Conservation (phyloP, 2,888 invertebrate genomes). For the Sminthurinus aureus region DNA sequence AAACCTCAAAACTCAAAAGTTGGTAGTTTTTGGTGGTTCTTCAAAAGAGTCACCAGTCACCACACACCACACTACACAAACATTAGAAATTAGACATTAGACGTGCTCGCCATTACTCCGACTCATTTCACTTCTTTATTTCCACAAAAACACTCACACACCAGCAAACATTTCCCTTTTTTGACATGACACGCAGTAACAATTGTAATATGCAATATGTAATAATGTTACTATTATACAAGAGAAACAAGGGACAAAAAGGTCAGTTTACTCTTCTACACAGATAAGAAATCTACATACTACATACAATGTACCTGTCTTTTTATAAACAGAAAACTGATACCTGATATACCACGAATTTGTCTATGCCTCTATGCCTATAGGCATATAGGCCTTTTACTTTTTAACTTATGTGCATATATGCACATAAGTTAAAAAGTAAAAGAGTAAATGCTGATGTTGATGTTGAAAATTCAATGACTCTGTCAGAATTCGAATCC, state of each 20-base stretch:
- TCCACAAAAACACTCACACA: not conserved
- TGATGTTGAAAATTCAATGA: not conserved
- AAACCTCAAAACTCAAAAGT: not conserved
- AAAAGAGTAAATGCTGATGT: too few relatives aligned
- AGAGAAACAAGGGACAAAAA: not conserved
- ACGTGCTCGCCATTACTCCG: not conserved
- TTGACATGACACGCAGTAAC: too few relatives aligned
- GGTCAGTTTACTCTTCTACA: constrained; percentile 1
- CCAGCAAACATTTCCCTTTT: not conserved
- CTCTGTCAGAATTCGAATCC: not conserved
- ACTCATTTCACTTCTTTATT: constrained; percentile 11
- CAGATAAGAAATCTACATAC: too few relatives aligned
- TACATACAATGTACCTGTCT: not conserved
- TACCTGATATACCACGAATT: not conserved
- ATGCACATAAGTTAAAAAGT: too few relatives aligned
- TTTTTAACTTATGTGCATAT: too few relatives aligned
- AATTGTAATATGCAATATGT: too few relatives aligned
- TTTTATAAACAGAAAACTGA: not conserved
- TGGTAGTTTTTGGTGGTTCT: not conserved
- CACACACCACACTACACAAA: too few relatives aligned
- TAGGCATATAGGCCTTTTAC: too few relatives aligned
- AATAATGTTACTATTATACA: not conserved
- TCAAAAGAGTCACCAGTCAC: not conserved
- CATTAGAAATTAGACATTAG: not conserved
- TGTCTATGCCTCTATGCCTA: too few relatives aligned